Percentiles rank a stretch among this genome's conserved stretches.
Conservation (phyloP, 64 coral and sea anemone genomes). For the Actinia tenebrosa region DNA sequence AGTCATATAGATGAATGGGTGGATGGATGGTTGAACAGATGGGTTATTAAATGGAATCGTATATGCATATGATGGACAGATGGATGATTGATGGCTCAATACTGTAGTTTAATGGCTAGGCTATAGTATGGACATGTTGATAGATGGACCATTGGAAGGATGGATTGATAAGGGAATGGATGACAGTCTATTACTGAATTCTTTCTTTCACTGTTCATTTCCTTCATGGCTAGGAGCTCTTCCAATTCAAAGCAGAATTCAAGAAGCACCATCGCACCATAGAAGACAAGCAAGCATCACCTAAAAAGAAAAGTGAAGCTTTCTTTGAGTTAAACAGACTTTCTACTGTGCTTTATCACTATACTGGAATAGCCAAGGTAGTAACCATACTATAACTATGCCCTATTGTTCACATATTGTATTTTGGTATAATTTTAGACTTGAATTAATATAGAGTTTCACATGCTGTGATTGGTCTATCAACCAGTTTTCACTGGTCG, state of each 20-base stretch:
- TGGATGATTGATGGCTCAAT: too few species aligned
- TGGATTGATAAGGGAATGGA: background rate
- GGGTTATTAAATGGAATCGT: too few species aligned
- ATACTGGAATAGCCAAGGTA: conserved; percentile 96
- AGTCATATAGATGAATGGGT: too few species aligned
- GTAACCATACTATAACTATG: too few species aligned
- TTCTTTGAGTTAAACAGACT: conserved; percentile 71
- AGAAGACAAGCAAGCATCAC: background rate
- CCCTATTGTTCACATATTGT: too few species aligned
- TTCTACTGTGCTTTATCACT: conserved; percentile 61
- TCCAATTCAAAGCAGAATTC: conserved; percentile 54
- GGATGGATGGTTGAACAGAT: background rate
- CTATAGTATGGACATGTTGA: too few species aligned
- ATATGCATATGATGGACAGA: too few species aligned
- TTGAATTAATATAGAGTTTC: too few species aligned
- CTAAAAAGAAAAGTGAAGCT: conserved; percentile 21
- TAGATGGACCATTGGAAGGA: too few species aligned
- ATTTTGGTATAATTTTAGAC: too few species aligned
- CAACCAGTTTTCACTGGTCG: too few species aligned
- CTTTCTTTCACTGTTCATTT: conserved; percentile 15
- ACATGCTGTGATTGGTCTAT: too few species aligned
- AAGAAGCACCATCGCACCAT: background rate
- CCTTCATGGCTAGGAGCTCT: conserved; percentile 27
- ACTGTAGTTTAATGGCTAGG: background rate
- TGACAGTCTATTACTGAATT: conserved; percentile 3